Percentiles rank a stretch among this genome's conserved stretches.
Evolutionary conservation across 2,113 vertebrate species (phyloP).

Genomic region (Corapipo altera): DNA sequence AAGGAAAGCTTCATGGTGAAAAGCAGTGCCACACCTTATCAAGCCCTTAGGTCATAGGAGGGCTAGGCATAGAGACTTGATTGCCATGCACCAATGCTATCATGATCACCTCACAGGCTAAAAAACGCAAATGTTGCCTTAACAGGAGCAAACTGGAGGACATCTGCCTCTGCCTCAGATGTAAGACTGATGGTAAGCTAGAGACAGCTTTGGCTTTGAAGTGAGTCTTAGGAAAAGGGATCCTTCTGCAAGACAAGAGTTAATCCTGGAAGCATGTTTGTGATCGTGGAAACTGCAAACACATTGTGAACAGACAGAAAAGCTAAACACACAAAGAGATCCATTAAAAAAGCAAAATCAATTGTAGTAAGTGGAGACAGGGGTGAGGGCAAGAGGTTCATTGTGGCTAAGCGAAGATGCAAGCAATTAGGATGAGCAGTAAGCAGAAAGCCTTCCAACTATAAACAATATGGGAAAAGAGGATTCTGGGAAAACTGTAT

Average conservation of each 20-base stretch:
- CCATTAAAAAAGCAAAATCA: neutral
- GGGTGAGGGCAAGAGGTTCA: neutral
- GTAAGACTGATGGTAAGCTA: neutral
- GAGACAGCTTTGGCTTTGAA: neutral
- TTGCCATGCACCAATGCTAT: neutral
- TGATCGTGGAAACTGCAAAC: neutral
- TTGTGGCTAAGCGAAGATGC: neutral
- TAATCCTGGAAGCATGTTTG: neutral
- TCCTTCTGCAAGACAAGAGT: neutral
- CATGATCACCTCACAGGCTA: neutral
- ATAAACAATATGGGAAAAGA: slow-evolving; percentile 30
- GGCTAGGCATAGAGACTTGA: neutral
- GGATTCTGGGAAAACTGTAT: neutral
- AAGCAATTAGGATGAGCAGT: slow-evolving; percentile 7
- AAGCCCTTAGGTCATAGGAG: neutral
- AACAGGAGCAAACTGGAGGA: neutral
- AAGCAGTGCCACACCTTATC: neutral
- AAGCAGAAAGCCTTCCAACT: slow-evolving; percentile 12
- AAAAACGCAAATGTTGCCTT: neutral
- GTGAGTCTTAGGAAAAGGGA: neutral
- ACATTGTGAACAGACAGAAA: neutral
- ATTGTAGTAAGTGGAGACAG: neutral
- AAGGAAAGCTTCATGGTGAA: neutral
- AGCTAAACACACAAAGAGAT: neutral
- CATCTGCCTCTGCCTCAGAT: neutral